These are phyloP conservation scores for Ariolimax columbianus DNA, from an alignment of 2,888 invertebrate species.

Conservation along the genomic window DNA sequence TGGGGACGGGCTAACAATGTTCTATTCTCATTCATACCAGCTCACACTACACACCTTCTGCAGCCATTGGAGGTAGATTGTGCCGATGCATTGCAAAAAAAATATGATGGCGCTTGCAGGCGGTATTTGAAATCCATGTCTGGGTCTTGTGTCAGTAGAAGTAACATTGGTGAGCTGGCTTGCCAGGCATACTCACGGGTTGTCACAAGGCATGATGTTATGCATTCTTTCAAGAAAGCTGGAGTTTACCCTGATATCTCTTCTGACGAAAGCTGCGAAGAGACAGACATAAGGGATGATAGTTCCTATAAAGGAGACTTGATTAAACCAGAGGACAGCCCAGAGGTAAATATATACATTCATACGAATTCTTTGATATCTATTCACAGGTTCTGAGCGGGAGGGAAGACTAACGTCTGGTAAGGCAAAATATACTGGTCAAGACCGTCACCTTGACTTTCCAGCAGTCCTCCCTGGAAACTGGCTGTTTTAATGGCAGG, in stretches of 20 bases:
- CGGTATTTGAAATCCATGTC: conserved; percentile 26
- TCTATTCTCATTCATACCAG: conserved; percentile 53
- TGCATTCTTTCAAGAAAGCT: conserved; percentile 52
- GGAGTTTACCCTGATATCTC: conserved; percentile 51
- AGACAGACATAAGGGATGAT: conserved; percentile 33
- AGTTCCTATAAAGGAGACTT: conserved; percentile 28
- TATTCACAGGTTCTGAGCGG: too few species aligned
- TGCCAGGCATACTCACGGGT: conserved; percentile 43
- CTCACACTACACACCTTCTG: conserved; percentile 54
- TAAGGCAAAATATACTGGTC: too few species aligned
- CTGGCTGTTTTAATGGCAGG: too few species aligned
- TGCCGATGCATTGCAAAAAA: conserved; percentile 49
- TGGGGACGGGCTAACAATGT: conserved; percentile 54
- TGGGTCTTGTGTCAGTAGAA: conserved; percentile 37
- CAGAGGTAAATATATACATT: conserved; percentile 14
- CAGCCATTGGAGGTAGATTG: conserved; percentile 55
- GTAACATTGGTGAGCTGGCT: conserved; percentile 45
- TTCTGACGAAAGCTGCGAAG: conserved; percentile 50
- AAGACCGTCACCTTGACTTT: too few species aligned
- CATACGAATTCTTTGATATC: too few species aligned
- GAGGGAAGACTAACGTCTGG: too few species aligned
- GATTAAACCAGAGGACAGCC: conserved; percentile 39
- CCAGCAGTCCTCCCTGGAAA: too few species aligned
- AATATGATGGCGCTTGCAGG: conserved; percentile 50
- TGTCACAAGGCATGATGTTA: conserved; percentile 34